Conservation (phyloP, 2,113 vertebrate genomes). For the Phalacrocorax carbo region DNA sequence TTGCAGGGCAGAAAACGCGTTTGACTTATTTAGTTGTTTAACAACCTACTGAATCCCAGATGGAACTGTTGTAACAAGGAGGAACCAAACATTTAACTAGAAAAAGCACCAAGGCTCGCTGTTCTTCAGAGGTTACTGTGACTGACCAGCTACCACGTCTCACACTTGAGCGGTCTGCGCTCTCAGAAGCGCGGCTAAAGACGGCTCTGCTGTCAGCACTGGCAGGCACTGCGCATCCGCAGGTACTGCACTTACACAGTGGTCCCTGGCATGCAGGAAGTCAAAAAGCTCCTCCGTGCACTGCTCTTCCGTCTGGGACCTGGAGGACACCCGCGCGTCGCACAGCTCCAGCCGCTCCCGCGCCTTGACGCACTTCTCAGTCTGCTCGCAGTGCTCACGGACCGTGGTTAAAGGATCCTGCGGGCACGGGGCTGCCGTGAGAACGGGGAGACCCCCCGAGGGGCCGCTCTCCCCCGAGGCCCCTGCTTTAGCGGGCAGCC, state of each 20-base stretch:
- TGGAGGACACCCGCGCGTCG: slow-evolving; percentile 76
- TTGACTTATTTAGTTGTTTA: neutral
- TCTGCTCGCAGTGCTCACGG: slow-evolving; percentile 82
- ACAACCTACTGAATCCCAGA: fast-evolving
- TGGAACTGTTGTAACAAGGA: neutral
- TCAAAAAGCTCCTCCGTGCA: slow-evolving; percentile 95
- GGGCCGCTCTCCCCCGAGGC: fast-evolving
- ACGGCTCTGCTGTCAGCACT: neutral
- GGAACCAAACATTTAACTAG: neutral
- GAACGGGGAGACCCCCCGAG: neutral
- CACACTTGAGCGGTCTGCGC: fast-evolving
- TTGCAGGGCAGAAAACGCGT: fast-evolving
- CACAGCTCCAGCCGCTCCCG: slow-evolving; percentile 82
- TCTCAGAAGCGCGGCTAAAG: fast-evolving
- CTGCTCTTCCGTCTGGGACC: slow-evolving; percentile 80
- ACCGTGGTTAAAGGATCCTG: slow-evolving; percentile 85
- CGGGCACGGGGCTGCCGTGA: neutral
- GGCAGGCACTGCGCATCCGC: fast-evolving
- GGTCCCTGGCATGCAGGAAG: slow-evolving; percentile 90
- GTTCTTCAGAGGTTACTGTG: neutral
- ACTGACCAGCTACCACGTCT: neutral
- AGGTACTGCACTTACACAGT: slow-evolving; percentile 81
- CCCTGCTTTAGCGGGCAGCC: neutral
- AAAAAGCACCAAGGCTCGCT: neutral
- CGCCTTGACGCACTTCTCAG: slow-evolving; percentile 81